phyloP scores from a whole-genome alignment of 2,113 vertebrate species.

The Leptobrachium ailaonicum region DNA sequence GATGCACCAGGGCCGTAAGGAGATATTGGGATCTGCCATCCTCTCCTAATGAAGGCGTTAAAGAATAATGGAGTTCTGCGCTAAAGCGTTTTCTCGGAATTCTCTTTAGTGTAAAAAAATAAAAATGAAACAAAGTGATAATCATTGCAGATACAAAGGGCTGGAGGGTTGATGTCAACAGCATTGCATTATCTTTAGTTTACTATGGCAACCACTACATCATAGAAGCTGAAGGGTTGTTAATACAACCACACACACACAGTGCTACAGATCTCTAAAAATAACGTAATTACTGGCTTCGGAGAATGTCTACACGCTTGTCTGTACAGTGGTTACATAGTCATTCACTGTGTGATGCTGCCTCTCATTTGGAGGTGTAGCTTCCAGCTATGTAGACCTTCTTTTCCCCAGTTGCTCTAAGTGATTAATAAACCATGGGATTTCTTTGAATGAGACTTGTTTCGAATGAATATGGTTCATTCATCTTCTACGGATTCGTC shows the following conservation, averaged over 20 bases:
- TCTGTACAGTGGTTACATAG: constrained; percentile 4
- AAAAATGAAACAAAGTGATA: background rate
- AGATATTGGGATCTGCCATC: too few species aligned
- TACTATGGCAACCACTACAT: constrained; percentile 42
- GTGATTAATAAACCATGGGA: background rate
- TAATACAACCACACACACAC: constrained; percentile 19
- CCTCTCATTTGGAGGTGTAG: background rate
- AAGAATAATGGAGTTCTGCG: too few species aligned
- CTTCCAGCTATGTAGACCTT: background rate
- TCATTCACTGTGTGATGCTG: background rate
- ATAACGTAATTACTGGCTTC: constrained; percentile 36
- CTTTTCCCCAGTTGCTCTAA: background rate
- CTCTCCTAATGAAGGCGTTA: too few species aligned
- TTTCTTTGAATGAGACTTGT: background rate
- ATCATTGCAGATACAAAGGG: background rate
- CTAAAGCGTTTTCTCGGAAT: too few species aligned
- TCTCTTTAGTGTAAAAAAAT: too few species aligned
- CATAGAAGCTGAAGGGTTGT: constrained; percentile 30
- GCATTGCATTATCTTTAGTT: background rate
- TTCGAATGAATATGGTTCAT: background rate
- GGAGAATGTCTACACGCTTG: background rate
- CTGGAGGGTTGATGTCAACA: constrained; percentile 18
- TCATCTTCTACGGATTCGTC: too few species aligned
- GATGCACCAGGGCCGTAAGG: too few species aligned
- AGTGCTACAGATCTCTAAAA: constrained; percentile 33